Base-by-base conservation (phyloP, 2,797 vertebrate genomes). In the Pelochelys cantorii region DNA sequence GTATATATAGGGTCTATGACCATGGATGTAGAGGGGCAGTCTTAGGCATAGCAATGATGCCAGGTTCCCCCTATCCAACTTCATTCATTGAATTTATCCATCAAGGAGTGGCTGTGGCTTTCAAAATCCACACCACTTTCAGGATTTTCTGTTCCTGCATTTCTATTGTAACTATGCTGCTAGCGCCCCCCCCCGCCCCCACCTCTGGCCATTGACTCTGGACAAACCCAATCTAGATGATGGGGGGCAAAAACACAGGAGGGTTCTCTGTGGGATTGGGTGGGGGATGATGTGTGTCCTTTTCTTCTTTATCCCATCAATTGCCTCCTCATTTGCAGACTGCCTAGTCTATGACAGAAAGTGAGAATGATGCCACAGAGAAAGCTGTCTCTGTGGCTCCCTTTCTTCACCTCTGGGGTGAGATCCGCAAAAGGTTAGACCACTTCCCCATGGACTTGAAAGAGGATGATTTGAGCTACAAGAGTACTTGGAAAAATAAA, bases 381-480 rank as follows among this genome's bases (percentile, higher is more conserved):
- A 77, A 2, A 2, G 7, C 62, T 65, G n/a, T 34, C 17, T 20
- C 20, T 31, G 31, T 68, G 20, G 75, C 74, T 81, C 20, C 4
- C 4, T 86, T 15, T 83, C 8, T 0, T 0, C 11, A 0, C 1
- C 37, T 81, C 52, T n/a, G 85, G 11, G 15, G 4, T 71, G 57
- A 34, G 48, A 34, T 11, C 60, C 0, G 0, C 0, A 0, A 31
- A 17, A 34, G 4, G 15, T 0, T 1, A 87, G 79, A 34, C 22
- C 5, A 1, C 85, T 85, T 20, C 14, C 12, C 52, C 80, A 0
- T 34, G 17, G 8, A 34, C 15, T 34, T 34, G n/a, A 34, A 17
- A 15, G 15, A 65, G 60, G 60, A 17, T n/a, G 14, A 65, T 65
- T 17, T 65, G 60, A 27, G 60, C 29, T 31, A 65, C 14, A 65